Evolutionary conservation across 2,888 invertebrate species (phyloP).

Genomic region (Muschampia plurimacula): DNA sequence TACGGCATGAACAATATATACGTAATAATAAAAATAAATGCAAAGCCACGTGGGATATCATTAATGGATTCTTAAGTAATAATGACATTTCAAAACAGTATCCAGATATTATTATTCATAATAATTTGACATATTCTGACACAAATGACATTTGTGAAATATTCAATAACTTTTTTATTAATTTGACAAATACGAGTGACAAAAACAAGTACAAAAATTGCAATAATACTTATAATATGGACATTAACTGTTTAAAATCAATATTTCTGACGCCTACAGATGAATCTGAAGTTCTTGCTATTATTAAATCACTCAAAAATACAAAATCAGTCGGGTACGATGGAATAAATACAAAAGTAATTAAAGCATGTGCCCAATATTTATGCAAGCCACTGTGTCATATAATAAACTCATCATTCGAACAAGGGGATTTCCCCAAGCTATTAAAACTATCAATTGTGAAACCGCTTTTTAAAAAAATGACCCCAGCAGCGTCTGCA

Average conservation of each 20-base stretch:
- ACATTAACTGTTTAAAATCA: neutral
- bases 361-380: neutral
- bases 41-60: neutral
- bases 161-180: conserved; percentile 4
- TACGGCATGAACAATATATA: neutral
- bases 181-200: neutral
- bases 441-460: conserved; percentile 1
- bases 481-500: neutral
- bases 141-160: conserved; percentile 8
- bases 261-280: neutral
- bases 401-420: conserved; percentile 8
- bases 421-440: neutral
- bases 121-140: neutral
- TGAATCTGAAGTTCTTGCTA: neutral
- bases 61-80: neutral
- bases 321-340: neutral
- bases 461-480: conserved; percentile 7
- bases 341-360: neutral
- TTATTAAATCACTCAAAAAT: neutral
- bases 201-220: neutral
- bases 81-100: neutral
- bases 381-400: neutral
- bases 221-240: neutral
- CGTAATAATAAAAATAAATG: conserved; percentile 4
- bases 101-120: neutral